Base-by-base conservation (phyloP, 1,140 invertebrate genomes). In the Brachionus paranguensis region DNA sequence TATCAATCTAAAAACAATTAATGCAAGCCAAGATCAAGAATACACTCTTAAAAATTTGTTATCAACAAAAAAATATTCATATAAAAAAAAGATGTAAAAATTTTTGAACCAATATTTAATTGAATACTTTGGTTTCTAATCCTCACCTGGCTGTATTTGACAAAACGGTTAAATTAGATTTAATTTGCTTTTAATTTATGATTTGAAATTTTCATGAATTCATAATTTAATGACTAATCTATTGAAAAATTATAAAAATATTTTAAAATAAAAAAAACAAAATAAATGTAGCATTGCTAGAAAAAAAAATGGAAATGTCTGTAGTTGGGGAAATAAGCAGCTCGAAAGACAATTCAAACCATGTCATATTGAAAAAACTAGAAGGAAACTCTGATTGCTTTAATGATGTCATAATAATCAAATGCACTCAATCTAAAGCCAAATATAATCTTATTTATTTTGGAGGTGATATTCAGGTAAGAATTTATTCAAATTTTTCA, bases 381-480 rank as follows among this genome's bases (percentile, higher is more conserved):
- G 78, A 81, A 27, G 78, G 78, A 11, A 68, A 60, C 14, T 3
- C 12, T 11, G 78, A 68, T 68, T 43, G 64, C 14, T 81, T 81
- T 47, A 81, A 81, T 64, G 78, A 81, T 47, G 53, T 81, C 37
- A 81, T 81, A 45, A 64, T 81, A 20, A 17, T 81, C 14, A 60
- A 60, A 24, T 64, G 76, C 12, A 12, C 50, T 27, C 14, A 65
- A 29, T 10, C 12, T 5, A 27, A 64, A 14, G 50, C 78, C 17
- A 81, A 68, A 24, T 81, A 43, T 47, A 81, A 81, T 81, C 10
- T 81, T 2, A 68, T 81, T 45, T 81, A 27, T 68, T 81, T 81
- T 47, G 78, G 78, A 6, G 78, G 78, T 12, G 78, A 81, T 68
- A 60, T 81, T 47, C 78, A 81, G 53, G 78, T 81, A 68, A 81